These are phyloP conservation scores for Eupithecia centaureata DNA, from an alignment of 2,888 invertebrate species.

Conservation along the genomic window DNA sequence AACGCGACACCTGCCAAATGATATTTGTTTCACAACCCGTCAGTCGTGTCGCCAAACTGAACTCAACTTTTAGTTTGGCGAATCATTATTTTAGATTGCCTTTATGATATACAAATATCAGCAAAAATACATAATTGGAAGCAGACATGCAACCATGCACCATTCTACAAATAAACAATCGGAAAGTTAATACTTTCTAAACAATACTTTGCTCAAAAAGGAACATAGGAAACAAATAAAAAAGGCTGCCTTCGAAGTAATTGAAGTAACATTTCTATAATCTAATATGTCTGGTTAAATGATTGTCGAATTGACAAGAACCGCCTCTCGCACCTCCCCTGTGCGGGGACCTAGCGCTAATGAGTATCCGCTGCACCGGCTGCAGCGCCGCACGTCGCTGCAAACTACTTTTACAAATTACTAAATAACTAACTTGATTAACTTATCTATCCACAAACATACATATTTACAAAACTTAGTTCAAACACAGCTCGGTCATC, in stretches of 20 bases:
- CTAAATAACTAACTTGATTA: slow-evolving; percentile 19
- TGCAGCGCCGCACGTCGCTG: slow-evolving; percentile 14
- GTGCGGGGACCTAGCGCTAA: slow-evolving; percentile 34
- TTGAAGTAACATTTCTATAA: neutral
- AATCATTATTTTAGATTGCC: neutral
- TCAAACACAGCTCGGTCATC: slow-evolving; percentile 24
- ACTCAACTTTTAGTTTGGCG: neutral
- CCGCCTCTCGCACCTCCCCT: slow-evolving; percentile 20
- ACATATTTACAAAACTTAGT: slow-evolving; percentile 27
- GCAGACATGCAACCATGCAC: neutral
- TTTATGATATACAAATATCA: neutral
- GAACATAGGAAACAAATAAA: neutral
- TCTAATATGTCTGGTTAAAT: neutral
- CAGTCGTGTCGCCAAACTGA: slow-evolving; percentile 26
- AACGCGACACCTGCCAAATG: slow-evolving; percentile 29
- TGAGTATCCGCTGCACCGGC: slow-evolving; percentile 27
- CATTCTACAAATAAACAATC: neutral
- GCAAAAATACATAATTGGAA: neutral
- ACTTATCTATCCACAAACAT: slow-evolving; percentile 18
- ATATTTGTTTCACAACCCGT: slow-evolving; percentile 53
- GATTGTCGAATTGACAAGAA: neutral
- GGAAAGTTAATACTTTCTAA: neutral
- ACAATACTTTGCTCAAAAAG: neutral
- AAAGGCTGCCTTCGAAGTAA: neutral
- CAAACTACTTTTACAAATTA: slow-evolving; percentile 14